phyloP scores from a whole-genome alignment of 1,140 invertebrate genomes.

The Chionoecetes opilio region DNA sequence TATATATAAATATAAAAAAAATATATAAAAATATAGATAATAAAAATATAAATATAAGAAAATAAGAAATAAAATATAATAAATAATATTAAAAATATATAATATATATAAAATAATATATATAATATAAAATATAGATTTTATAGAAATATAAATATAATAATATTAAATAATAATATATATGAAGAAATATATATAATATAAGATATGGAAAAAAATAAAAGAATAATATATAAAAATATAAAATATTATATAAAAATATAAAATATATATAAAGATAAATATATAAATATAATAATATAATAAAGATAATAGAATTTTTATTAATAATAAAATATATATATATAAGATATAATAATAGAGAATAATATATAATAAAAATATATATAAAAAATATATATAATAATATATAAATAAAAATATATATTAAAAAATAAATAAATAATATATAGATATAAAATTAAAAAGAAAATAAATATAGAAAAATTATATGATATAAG shows the following conservation, averaged over 20 bases:
- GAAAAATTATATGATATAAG: constrained; percentile 25
- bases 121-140: neutral
- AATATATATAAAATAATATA: constrained; percentile 41
- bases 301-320: constrained; percentile 22
- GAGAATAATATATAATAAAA: neutral
- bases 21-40: constrained; percentile 59
- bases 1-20: constrained; percentile 54
- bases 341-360: too few species aligned
- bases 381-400: constrained; percentile 34
- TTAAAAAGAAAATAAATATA: constrained; percentile 57
- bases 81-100: constrained; percentile 48
- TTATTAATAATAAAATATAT: constrained; percentile 39
- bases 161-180: constrained; percentile 30
- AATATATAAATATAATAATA: too few species aligned
- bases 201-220: neutral
- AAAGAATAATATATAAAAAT: neutral
- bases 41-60: too few species aligned
- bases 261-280: too few species aligned
- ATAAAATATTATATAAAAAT: constrained; percentile 52
- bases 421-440: constrained; percentile 56
- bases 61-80: constrained; percentile 38
- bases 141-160: neutral
- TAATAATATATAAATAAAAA: constrained; percentile 55
- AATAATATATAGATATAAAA: too few species aligned
- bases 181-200: constrained; percentile 31